Evolutionary conservation across 2,113 vertebrate species (phyloP), one percentile per base, ranked within the genome.

Genomic region (Cryptomyrus ogoouensis): DNA sequence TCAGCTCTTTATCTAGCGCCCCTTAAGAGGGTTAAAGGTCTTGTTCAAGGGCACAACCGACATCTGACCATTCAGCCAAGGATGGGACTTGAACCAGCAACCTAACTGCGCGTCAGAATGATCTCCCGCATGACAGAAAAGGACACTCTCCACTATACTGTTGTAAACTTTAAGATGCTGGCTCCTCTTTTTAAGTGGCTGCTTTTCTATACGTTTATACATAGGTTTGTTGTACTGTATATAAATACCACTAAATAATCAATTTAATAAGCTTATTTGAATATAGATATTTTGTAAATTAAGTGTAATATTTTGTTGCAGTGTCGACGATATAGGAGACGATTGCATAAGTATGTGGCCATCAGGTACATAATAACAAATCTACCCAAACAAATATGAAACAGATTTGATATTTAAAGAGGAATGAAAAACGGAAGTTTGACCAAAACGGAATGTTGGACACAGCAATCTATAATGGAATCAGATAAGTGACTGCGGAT

Each of bases 391-490:
- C 35, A 35, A 39, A 42, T 80, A 12, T 70, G 27, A 70, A 70
- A 80, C 74, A 80, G 6, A 80, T 80, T 42, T 42, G 74, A 80
- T 42, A 88, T 62, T 44, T 50, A 39, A 88, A 24, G 13, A 35
- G 49, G 42, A 88, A 39, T 62, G 21, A 19, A 88, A 66, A 88
- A 47, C 19, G 9, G 58, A 50, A 56, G 17, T 90, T 88, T 66
- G 74, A 35, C 46, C 53, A 21, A 88, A 88, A 80, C n/a, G 8
- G 56, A 87, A 70, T 86, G n/a, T 21, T 66, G 53, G 53, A 90
- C 50, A 39, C 53, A 89, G 53, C 56, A 46, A 74, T 90, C 83
- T 87, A 90, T 70, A 87, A 90, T 74, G 58, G 89, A 86, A 90
- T 74, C 89, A 90, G 84, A 87, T 87, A 89, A 47, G 77, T 39